These are phyloP conservation scores for Anastatus disparis DNA, from an alignment of 1,140 invertebrate genomes.

Conservation along the genomic window DNA sequence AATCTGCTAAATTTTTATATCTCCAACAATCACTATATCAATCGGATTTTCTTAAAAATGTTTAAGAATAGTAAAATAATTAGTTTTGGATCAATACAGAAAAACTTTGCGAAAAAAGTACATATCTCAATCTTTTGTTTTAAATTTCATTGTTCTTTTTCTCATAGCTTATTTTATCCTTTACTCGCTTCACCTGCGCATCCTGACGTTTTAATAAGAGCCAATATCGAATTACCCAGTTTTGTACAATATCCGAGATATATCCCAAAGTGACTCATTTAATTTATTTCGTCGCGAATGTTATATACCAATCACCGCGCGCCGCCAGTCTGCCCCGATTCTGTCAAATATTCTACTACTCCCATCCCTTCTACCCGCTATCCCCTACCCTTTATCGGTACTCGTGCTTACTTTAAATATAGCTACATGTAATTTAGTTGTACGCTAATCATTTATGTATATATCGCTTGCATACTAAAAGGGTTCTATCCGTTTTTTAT, in stretches of 20 bases:
- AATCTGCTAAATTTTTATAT: too few relatives aligned
- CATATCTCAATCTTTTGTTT: too few relatives aligned
- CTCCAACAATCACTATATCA: too few relatives aligned
- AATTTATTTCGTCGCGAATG: conserved; percentile 59
- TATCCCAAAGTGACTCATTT: conserved; percentile 62
- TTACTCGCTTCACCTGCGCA: conserved; percentile 5
- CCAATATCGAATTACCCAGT: conserved; percentile 60
- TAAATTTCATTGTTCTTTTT: too few relatives aligned
- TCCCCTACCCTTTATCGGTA: too few relatives aligned
- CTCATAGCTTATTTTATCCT: conserved; percentile 47
- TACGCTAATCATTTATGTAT: conserved; percentile 19
- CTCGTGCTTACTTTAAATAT: conserved; percentile 62
- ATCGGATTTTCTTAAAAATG: too few relatives aligned
- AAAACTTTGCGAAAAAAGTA: too few relatives aligned
- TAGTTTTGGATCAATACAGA: too few relatives aligned
- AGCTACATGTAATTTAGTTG: conserved; percentile 34
- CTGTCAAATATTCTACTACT: too few relatives aligned
- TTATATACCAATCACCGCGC: conserved; percentile 11
- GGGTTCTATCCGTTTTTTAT: not conserved
- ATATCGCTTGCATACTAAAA: conserved; percentile 3
- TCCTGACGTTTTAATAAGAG: conserved; percentile 56
- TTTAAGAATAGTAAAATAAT: too few relatives aligned
- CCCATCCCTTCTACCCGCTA: too few relatives aligned
- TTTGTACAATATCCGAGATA: conserved; percentile 36
- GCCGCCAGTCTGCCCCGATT: conserved; percentile 60